These are phyloP conservation scores for Cavia porcellus DNA, from an alignment of 2,113 vertebrate genomes.

Conservation along the genomic window DNA sequence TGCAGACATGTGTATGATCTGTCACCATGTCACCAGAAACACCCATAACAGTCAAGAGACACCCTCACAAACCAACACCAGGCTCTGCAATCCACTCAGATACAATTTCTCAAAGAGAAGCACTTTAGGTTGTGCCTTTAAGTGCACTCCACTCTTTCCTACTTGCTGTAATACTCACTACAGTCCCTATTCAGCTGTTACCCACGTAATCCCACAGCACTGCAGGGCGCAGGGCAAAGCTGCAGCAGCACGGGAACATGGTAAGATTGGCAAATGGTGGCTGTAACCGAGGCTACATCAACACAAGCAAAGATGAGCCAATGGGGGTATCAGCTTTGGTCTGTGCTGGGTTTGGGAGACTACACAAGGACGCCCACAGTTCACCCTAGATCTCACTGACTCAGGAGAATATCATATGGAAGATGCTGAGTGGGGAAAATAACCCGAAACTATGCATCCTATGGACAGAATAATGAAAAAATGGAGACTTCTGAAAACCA, in stretches of 20 bases:
- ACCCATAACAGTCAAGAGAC: constrained; percentile 14
- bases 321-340: not conserved
- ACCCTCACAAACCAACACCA: constrained; percentile 53
- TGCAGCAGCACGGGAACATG: not conserved
- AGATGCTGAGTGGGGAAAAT: not conserved
- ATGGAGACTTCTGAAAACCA: not conserved
- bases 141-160: not conserved
- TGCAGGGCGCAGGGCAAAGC: not conserved
- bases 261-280: not conserved
- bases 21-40: constrained; percentile 44
- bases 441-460: not conserved
- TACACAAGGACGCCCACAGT: not conserved
- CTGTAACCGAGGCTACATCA: not conserved
- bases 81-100: not conserved
- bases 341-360: not conserved
- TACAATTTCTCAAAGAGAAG: not conserved
- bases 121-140: not conserved
- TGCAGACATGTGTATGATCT: not conserved
- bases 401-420: not conserved
- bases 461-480: not conserved
- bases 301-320: not conserved
- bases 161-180: not conserved
- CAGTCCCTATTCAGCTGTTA: not conserved
- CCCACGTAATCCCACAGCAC: not conserved
- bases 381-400: not conserved